Base-by-base conservation (phyloP, 1,140 invertebrate genomes). In the Danaus plexippus region DNA sequence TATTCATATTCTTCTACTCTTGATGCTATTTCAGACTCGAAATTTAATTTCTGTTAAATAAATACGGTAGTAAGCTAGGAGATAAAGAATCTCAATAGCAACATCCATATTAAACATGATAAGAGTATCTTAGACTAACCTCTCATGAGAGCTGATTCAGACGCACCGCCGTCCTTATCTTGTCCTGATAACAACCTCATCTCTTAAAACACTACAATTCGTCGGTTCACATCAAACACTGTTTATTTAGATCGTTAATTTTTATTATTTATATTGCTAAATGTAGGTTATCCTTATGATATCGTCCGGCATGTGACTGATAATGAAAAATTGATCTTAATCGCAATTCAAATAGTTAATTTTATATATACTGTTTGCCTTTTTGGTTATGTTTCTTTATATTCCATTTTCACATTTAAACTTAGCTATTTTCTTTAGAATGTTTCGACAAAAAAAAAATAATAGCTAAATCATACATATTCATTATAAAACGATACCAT, bases 251-350 rank as follows among this genome's bases (percentile, higher is more conserved):
- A 63, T 67, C 53, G 73, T 62, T 69, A 56, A 59, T 67, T 32
- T 73, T 64, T 73, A 57, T 54, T 68, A 77, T 80, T 71, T 84
- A 84, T 84, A 84, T 61, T 59, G 59, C 45, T 68, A 60, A 69
- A 84, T 75, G 64, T 84, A 82, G 80, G 80, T 84, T 82, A 84
- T 78, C 73, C 71, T 71, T 63, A 74, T 71, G 57, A 64, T 69
- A 69, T 71, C 69, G 64, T 49, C 18, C 62, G 47, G 66, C 75
- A 75, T 77, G 73, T 78, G 71, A 78, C 73, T 76, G 78, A 80
- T 83, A 83, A 68, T 67, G 74, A 80, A 76, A 64, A 69, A 64
- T 63, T 66, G 59, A 69, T 65, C 55, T 61, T 63, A 61, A 63
- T 67, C 51, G 63, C 53, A 47, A 18, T 40, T 58, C 57, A 50